Conservation (phyloP, 1,140 invertebrate genomes). For the Acyrthosiphon pisum region DNA sequence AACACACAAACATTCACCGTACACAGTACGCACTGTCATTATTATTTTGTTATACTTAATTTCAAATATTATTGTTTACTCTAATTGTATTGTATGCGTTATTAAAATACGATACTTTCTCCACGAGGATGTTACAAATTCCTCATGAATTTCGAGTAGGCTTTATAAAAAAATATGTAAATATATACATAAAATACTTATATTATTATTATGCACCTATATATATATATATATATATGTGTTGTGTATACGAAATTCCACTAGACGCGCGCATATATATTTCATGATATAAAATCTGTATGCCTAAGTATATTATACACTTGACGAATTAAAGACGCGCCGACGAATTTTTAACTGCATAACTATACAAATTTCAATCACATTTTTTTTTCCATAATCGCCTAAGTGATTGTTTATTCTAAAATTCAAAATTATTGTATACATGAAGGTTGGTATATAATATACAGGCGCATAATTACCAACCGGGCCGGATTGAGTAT, state of each 20-base stretch:
- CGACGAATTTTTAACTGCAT: not conserved
- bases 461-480: too few relatives aligned
- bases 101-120: not conserved
- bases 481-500: too few relatives aligned
- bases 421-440: too few relatives aligned
- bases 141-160: not conserved
- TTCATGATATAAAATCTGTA: not conserved
- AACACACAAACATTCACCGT: not conserved
- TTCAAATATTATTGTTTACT: not conserved
- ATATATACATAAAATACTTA: not conserved
- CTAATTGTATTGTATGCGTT: not conserved
- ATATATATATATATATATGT: too few relatives aligned
- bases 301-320: too few relatives aligned
- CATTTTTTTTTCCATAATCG: not conserved
- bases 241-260: too few relatives aligned
- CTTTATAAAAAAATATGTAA: not conserved
- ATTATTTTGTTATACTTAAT: not conserved
- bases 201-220: too few relatives aligned
- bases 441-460: too few relatives aligned
- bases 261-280: too few relatives aligned
- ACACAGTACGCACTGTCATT: not conserved
- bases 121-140: not conserved
- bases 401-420: not conserved
- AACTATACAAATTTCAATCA: not conserved
- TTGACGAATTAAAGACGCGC: not conserved